These are phyloP conservation scores for Orchestes rusci DNA, from an alignment of 2,888 invertebrate species.

Conservation along the genomic window DNA sequence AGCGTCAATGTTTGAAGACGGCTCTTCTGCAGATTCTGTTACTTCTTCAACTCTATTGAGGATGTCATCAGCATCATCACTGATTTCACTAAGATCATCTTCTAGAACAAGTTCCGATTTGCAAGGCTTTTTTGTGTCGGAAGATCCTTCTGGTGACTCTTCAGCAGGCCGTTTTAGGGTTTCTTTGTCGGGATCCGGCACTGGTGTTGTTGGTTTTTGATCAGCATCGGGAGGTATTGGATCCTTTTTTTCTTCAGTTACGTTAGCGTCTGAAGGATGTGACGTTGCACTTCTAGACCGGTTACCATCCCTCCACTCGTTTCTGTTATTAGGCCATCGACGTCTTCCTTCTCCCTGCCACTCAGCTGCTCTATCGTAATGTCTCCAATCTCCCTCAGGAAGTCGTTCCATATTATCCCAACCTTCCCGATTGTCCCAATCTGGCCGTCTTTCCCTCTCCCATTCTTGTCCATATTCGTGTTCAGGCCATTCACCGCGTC, in stretches of 20 bases:
- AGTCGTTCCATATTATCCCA: slow-evolving; percentile 39
- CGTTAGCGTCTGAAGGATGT: slow-evolving; percentile 29
- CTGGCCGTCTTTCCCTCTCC: slow-evolving; percentile 49
- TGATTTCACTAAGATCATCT: slow-evolving; percentile 78
- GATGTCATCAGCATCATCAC: slow-evolving; percentile 84
- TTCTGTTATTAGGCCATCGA: slow-evolving; percentile 32
- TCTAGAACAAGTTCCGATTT: slow-evolving; percentile 42
- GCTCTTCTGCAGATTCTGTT: not conserved
- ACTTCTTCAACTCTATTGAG: slow-evolving; percentile 72
- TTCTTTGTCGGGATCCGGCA: too few species aligned
- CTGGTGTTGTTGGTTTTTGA: slow-evolving; percentile 6
- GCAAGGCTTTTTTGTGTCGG: slow-evolving; percentile 45
- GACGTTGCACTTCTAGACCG: slow-evolving; percentile 44
- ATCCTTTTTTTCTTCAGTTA: slow-evolving; percentile 3
- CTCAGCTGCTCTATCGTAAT: slow-evolving; percentile 35
- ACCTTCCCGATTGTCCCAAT: slow-evolving; percentile 46
- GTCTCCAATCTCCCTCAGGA: slow-evolving; percentile 34
- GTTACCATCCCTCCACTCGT: slow-evolving; percentile 40
- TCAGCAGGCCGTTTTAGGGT: slow-evolving; percentile 39
- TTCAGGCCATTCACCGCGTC: slow-evolving; percentile 37
- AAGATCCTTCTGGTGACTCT: slow-evolving; percentile 41
- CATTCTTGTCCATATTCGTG: slow-evolving; percentile 41
- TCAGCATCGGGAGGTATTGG: too few species aligned
- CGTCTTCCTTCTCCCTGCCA: slow-evolving; percentile 49
- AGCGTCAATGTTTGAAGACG: not conserved